These are phyloP conservation scores for Callinectes sapidus DNA, from an alignment of 2,888 invertebrate species.

Conservation along the genomic window DNA sequence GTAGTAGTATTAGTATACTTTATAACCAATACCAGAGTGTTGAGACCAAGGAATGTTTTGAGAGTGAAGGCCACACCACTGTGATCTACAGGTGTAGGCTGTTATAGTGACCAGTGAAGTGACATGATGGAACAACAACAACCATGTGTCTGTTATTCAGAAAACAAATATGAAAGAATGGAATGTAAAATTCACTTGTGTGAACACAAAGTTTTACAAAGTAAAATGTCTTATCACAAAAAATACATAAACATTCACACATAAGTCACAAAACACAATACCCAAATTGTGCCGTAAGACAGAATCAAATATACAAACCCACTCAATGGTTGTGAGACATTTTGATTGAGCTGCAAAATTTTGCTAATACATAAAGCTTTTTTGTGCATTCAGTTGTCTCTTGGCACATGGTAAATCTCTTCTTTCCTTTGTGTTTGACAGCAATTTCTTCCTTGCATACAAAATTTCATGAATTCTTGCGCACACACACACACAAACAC, in stretches of 20 bases:
- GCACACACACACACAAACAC: neutral
- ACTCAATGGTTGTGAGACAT: neutral
- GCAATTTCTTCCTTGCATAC: neutral
- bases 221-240: neutral
- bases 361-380: neutral
- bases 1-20: neutral
- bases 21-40: neutral
- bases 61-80: neutral
- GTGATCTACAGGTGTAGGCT: neutral
- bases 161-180: neutral
- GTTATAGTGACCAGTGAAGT: neutral
- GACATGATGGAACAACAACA: neutral
- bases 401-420: neutral
- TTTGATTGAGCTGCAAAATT: neutral
- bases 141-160: neutral
- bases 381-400: slow-evolving; percentile 7
- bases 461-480: neutral
- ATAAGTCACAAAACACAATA: neutral
- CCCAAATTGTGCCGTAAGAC: neutral
- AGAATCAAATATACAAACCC: neutral
- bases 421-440: neutral
- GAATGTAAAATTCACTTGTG: neutral
- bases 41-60: neutral
- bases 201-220: neutral
- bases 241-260: neutral